Evolutionary conservation across 2,888 invertebrate genomes (phyloP), one percentile per base, ranked within the genome.

Genomic region (Dioctria rufipes): DNA sequence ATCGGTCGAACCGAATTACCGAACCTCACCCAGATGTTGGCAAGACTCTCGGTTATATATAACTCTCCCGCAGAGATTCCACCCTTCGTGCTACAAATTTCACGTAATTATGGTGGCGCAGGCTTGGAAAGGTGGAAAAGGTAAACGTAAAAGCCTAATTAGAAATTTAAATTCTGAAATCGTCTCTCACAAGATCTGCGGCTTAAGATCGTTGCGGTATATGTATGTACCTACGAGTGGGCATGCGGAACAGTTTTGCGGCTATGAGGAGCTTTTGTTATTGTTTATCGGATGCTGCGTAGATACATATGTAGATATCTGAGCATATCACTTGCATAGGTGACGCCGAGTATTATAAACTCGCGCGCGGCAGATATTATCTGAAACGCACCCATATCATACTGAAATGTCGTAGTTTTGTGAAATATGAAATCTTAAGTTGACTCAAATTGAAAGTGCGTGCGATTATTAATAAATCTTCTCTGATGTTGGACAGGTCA

Each of bases 261-360:
- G 25, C 25, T 25, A 25, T 6, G 37, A 8, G n/a, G 5, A 8
- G 11, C 2, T 5, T 25, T 61, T 61, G 61, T 61, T 61, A 61
- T 61, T 61, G 61, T 61, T 61, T 61, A 37, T 61, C 61, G 61
- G 61, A 61, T 61, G 61, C 61, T 61, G 61, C 25, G 61, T 8
- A 13, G 5, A 11, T 39, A 3, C 4, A 25, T 39, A 61, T 25
- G 25, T 25, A 25, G 25, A 25, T 25, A 25, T 25, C 25, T 25
- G 25, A 1, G 25, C 1, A 25, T 25, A 25, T 25, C 25, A 25
- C 25, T 25, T 25, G 2, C 25, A 25, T 25, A 25, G 25, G 25
- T 25, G 25, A 25, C 25, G 25, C 25, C 25, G 2, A 25, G 25
- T 25, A 25, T 25, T 25, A 25, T 25, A 25, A 25, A 25, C 25